Base-by-base conservation (phyloP, 2,888 invertebrate genomes). In the Lithosia quadra region DNA sequence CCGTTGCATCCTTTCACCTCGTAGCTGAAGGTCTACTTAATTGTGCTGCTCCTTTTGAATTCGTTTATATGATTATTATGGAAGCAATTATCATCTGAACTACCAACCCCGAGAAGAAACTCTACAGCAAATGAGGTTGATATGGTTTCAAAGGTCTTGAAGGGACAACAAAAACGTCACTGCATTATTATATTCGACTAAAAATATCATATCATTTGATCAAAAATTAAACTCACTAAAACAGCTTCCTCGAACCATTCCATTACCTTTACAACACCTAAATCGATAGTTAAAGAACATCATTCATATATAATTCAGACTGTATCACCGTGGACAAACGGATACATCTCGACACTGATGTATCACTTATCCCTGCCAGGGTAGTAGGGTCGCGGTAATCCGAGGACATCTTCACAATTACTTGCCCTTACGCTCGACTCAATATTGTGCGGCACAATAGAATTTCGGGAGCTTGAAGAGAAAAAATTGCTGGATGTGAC, bases 351-450 rank as follows among this genome's bases (percentile, higher is more conserved):
- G 91, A 92, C 92, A 91, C 88, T 93, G 93, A 93, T 91, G 90
- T 92, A 92, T 93, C 92, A 90, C 91, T 89, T 85, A 86, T 83
- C 86, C 85, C 76, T 69, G 63, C 21, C 34, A 72, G 66, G 57
- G 56, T 61, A 72, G 70, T 72, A 84, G 90, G 86, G 86, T 86
- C 84, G 76, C 72, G 73, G 89, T 88, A 90, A 91, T 88, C 91
- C 89, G 88, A 89, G 71, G 84, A 89, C 89, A 89, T 92, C 92
- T 92, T 90, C 90, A 92, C 92, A 92, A 92, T 91, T 90, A 90
- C 90, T 90, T 90, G 90, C 88, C 90, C 90, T 87, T 86, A 87
- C 89, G 86, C 90, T 91, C 90, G 85, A 91, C 91, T 91, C 90
- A 88, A 91, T 92, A 91, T 89, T 90, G 89, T 88, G 89, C 84